Evolutionary conservation across 2,797 vertebrate species (phyloP).

Genomic region (Sebastes goodei): DNA sequence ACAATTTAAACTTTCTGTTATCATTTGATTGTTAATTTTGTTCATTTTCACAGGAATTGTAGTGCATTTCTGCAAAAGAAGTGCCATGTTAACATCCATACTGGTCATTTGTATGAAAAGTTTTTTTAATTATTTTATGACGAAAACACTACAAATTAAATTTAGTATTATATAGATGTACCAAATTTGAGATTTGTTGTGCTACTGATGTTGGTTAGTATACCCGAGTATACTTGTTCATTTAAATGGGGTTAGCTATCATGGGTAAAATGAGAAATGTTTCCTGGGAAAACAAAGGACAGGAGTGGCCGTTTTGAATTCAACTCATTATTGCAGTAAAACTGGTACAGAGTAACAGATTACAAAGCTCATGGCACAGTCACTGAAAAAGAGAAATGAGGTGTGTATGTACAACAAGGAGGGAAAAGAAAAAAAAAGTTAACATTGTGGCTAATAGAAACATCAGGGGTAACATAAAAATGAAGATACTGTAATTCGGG

Average conservation of each 20-base stretch:
- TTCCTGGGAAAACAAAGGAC: constrained; percentile 61
- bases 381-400: constrained; percentile 79
- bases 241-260: background rate
- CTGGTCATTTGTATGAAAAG: background rate
- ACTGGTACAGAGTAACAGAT: constrained; percentile 79
- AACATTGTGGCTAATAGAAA: constrained; percentile 72
- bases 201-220: constrained; percentile 14
- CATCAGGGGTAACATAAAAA: constrained; percentile 75
- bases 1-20: background rate
- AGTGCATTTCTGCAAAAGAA: background rate
- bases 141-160: constrained; percentile 11
- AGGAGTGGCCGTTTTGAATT: constrained; percentile 71
- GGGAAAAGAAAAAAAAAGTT: constrained; percentile 56
- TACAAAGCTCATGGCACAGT: constrained; percentile 81
- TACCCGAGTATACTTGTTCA: background rate
- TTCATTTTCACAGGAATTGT: background rate
- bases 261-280: background rate
- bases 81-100: background rate
- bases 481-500: constrained; percentile 62
- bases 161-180: constrained; percentile 8
- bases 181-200: constrained; percentile 36
- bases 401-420: constrained; percentile 77
- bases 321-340: constrained; percentile 83
- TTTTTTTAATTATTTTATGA: constrained; percentile 1
- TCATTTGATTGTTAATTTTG: constrained; percentile 28